Evolutionary conservation across 2,113 vertebrate genomes (phyloP).

Genomic region (Mirounga angustirostris): DNA sequence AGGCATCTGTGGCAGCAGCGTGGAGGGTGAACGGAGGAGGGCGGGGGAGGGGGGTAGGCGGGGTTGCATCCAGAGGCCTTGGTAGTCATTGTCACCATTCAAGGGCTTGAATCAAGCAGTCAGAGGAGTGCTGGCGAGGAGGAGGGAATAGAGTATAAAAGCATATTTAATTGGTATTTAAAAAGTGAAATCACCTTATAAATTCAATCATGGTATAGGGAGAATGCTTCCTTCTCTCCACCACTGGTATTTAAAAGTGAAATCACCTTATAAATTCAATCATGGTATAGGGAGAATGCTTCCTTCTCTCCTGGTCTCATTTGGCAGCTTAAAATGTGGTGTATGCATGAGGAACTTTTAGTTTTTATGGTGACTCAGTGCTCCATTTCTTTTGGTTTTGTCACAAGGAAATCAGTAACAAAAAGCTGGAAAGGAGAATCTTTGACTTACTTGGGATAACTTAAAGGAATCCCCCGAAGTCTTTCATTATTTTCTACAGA

Average conservation of each 20-base stretch:
- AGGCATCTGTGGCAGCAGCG: neutral
- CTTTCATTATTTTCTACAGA: constrained; percentile 48
- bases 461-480: neutral
- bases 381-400: neutral
- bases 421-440: neutral
- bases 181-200: neutral
- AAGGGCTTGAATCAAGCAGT: neutral
- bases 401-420: constrained; percentile 25
- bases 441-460: neutral
- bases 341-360: neutral
- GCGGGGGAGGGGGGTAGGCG: too few relatives aligned
- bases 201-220: neutral
- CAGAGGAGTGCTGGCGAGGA: neutral
- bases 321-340: neutral
- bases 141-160: neutral
- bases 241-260: neutral
- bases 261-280: neutral
- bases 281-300: neutral
- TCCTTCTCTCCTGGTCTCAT: neutral
- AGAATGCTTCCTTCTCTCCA: neutral
- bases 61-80: too few relatives aligned
- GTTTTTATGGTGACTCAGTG: neutral
- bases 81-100: neutral
- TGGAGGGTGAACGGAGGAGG: neutral
- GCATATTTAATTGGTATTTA: neutral